Evolutionary conservation across 1,140 invertebrate species (phyloP).

Genomic region (Cataglyphis hispanica): DNA sequence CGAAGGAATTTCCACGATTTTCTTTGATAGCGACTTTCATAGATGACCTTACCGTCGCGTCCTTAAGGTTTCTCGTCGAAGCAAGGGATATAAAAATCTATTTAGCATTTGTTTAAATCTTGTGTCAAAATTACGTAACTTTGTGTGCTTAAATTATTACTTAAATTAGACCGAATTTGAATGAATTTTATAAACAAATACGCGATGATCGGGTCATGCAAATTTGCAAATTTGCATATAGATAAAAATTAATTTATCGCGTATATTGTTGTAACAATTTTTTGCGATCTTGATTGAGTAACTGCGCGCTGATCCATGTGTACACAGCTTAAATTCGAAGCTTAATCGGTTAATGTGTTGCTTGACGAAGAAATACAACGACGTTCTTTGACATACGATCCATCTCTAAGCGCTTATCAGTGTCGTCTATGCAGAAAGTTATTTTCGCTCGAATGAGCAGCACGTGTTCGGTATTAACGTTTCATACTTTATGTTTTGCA

Average conservation of each 20-base stretch:
- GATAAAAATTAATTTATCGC: conserved; percentile 1
- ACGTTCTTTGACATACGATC: conserved; percentile 40
- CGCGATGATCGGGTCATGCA: not conserved
- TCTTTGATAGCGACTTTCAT: not conserved
- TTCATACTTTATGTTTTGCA: not conserved
- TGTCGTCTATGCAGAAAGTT: conserved; percentile 59
- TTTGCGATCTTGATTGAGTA: not conserved
- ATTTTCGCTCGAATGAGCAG: conserved; percentile 5
- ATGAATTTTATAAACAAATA: not conserved
- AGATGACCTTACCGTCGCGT: not conserved
- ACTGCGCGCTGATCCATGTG: not conserved
- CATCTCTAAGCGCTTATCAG: conserved; percentile 39
- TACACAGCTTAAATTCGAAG: not conserved
- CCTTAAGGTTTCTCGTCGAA: not conserved
- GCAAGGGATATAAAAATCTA: not conserved
- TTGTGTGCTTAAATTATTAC: not conserved
- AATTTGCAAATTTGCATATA: not conserved
- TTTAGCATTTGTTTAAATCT: not conserved
- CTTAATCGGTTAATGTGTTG: conserved; percentile 34
- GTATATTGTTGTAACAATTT: not conserved
- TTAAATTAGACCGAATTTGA: not conserved
- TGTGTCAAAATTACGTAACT: not conserved
- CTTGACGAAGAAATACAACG: conserved; percentile 38
- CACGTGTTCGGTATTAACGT: conserved; percentile 48
- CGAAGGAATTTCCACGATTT: not conserved